Conservation (phyloP, 1,140 invertebrate genomes). For the Caenorhabditis briggsae region DNA sequence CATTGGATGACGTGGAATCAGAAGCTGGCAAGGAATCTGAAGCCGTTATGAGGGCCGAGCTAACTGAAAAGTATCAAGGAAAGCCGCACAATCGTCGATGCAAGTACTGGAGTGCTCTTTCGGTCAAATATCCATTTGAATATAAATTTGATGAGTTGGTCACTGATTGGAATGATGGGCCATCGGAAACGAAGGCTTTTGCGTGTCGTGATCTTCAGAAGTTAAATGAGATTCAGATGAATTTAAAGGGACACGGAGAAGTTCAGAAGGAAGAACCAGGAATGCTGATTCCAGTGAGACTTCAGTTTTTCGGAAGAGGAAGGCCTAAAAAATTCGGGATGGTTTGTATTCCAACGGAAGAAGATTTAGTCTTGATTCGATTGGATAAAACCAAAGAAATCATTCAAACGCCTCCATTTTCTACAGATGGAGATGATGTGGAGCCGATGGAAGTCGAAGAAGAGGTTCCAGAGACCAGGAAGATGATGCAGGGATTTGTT, state of each 20-base stretch:
- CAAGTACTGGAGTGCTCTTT: constrained; percentile 60
- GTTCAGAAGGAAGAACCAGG: not conserved
- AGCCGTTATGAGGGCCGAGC: constrained; percentile 9
- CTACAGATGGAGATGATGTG: too few relatives aligned
- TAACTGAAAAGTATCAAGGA: constrained; percentile 49
- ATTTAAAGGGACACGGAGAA: not conserved
- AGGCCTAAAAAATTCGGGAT: constrained; percentile 34
- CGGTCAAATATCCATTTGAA: constrained; percentile 62
- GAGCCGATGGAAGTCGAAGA: not conserved
- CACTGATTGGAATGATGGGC: constrained; percentile 30
- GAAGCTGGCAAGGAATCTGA: constrained; percentile 55
- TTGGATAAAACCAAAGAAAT: not conserved
- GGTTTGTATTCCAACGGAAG: constrained; percentile 12
- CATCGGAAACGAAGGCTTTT: not conserved
- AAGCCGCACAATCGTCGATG: constrained; percentile 63
- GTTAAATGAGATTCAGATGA: not conserved
- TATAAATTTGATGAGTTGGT: constrained; percentile 59
- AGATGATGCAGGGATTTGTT: not conserved
- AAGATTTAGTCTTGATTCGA: constrained; percentile 20
- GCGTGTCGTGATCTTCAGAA: constrained; percentile 34
- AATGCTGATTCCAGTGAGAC: not conserved
- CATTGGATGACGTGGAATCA: constrained; percentile 61
- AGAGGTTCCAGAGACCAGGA: not conserved
- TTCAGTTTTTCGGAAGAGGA: constrained; percentile 53
- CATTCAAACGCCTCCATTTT: constrained; percentile 17